Evolutionary conservation across 2,888 invertebrate genomes (phyloP).

Genomic region (Clepsis dumicolana): DNA sequence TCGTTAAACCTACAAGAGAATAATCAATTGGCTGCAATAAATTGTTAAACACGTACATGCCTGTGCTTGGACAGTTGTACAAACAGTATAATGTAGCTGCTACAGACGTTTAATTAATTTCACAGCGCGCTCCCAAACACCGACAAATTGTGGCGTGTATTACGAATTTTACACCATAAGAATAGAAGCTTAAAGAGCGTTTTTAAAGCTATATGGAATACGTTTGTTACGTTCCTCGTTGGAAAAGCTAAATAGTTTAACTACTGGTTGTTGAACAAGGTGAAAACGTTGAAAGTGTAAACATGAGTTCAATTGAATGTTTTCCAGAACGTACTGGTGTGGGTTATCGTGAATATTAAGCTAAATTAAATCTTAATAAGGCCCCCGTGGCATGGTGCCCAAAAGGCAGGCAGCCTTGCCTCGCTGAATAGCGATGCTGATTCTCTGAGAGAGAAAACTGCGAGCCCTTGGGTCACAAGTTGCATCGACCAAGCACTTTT

Average conservation of each 20-base stretch:
- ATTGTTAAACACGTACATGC: slow-evolving; percentile 1
- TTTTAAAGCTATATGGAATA: neutral
- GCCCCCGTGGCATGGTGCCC: no score
- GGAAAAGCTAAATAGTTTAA: neutral
- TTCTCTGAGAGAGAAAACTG: no score
- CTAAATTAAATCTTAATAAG: no score
- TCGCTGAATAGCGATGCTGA: no score
- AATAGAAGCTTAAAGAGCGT: neutral
- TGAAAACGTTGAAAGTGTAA: neutral
- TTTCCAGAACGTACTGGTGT: neutral
- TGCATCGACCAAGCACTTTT: no score
- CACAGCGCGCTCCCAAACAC: neutral
- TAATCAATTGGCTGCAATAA: slow-evolving; percentile 7
- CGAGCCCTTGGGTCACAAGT: no score
- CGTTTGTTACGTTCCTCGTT: neutral
- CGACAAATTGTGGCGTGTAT: neutral
- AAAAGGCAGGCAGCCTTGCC: no score
- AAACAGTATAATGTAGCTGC: neutral
- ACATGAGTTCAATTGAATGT: neutral
- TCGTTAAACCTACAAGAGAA: neutral
- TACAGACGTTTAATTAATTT: neutral
- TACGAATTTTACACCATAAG: neutral
- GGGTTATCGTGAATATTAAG: neutral
- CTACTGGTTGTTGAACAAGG: neutral
- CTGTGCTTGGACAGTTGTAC: neutral